Evolutionary conservation across 2,797 vertebrate genomes (phyloP).

Genomic region (Australoheros facetus): DNA sequence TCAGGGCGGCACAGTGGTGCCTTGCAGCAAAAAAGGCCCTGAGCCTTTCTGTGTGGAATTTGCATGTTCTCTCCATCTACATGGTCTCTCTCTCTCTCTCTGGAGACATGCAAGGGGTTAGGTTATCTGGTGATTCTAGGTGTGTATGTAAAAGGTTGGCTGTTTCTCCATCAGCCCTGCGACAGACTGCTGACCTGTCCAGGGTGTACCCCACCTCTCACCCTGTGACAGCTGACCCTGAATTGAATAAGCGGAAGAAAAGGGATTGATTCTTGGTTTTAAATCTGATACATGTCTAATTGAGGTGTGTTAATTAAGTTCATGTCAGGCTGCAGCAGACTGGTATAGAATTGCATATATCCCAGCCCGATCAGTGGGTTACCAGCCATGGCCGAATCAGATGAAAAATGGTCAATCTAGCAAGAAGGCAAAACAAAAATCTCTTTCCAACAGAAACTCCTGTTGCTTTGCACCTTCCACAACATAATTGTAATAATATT

Average conservation of each 20-base stretch:
- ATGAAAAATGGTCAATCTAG: fast-evolving
- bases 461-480: background rate
- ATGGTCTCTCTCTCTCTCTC: background rate
- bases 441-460: background rate
- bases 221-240: background rate
- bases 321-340: background rate
- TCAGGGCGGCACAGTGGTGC: background rate
- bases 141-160: background rate
- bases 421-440: conserved; percentile 12
- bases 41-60: background rate
- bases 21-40: background rate
- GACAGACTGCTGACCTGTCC: background rate
- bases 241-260: too few species aligned
- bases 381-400: fast-evolving
- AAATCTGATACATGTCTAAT: too few species aligned
- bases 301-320: background rate
- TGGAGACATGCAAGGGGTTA: background rate
- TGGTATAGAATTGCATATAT: background rate
- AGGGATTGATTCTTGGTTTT: too few species aligned
- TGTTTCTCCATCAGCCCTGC: background rate
- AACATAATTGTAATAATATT: background rate
- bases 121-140: background rate
- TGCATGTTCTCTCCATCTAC: background rate
- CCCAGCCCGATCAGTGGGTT: background rate
- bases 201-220: background rate